Percentiles rank a stretch among this genome's conserved stretches.
Conservation (phyloP, 2,797 vertebrate species). For the Platalea minor region DNA sequence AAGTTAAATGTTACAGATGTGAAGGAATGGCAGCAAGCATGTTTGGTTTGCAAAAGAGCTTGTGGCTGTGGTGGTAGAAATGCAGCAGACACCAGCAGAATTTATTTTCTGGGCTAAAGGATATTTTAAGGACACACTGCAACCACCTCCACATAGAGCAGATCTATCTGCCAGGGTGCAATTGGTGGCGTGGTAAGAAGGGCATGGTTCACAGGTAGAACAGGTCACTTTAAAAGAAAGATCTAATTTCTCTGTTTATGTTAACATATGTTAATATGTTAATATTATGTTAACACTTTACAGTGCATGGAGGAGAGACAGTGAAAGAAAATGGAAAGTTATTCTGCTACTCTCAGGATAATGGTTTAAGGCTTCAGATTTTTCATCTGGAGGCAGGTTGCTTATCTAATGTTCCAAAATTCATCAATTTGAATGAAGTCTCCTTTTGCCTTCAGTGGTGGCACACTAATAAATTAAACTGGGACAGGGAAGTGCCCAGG, state of each 20-base stretch:
- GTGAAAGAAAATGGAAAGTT: background rate
- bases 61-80: slow-evolving; percentile 10
- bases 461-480: background rate
- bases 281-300: background rate
- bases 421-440: background rate
- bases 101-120: slow-evolving; percentile 60
- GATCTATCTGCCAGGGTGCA: background rate
- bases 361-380: background rate
- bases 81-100: background rate
- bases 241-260: background rate
- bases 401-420: background rate
- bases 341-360: background rate
- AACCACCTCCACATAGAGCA: background rate
- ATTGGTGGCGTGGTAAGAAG: background rate
- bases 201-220: background rate
- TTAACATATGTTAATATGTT: background rate
- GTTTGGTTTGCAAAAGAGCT: slow-evolving; percentile 58
- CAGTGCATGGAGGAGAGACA: background rate
- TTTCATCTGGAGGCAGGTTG: background rate
- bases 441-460: background rate
- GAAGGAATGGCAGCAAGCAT: slow-evolving; percentile 46
- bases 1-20: slow-evolving; percentile 74
- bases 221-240: background rate
- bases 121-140: slow-evolving; percentile 40
- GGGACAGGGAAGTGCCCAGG: background rate